These are phyloP conservation scores for Oncorhynchus gorbuscha DNA, from an alignment of 2,113 vertebrate genomes.

Conservation along the genomic window DNA sequence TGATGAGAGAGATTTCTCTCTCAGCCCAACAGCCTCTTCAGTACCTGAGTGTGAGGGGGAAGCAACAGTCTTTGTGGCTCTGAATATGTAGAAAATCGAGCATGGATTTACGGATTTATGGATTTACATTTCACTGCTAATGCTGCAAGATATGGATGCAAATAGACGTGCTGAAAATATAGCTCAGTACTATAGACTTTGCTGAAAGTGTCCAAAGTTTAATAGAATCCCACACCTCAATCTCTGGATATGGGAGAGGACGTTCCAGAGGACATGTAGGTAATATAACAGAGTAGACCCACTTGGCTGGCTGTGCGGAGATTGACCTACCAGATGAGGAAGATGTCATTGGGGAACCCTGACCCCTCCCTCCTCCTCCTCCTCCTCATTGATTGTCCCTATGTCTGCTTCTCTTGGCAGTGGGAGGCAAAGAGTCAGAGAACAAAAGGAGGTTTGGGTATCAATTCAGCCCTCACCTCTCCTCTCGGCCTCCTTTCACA, in stretches of 20 bases:
- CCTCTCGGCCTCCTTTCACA: constrained; percentile 69
- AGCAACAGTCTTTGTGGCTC: neutral
- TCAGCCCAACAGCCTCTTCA: too few species aligned
- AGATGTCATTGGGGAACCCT: neutral
- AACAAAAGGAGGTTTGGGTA: constrained; percentile 63
- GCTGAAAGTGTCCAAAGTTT: neutral
- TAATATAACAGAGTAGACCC: neutral
- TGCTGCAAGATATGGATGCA: too few species aligned
- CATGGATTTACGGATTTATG: too few species aligned
- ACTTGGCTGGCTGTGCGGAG: neutral
- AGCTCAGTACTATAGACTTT: neutral
- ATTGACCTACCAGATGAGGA: neutral
- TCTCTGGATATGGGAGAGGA: neutral
- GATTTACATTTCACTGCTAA: too few species aligned
- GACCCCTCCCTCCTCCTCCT: neutral
- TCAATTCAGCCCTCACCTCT: constrained; percentile 64
- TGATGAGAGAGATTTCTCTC: too few species aligned
- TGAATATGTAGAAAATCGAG: neutral
- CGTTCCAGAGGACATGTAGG: neutral
- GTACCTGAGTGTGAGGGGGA: too few species aligned
- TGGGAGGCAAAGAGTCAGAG: constrained; percentile 61
- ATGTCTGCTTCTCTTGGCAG: constrained; percentile 46
- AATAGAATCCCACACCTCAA: neutral
- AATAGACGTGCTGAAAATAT: too few species aligned
- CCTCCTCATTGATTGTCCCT: constrained; percentile 35